phyloP scores from a whole-genome alignment of 2,797 vertebrate genomes.

The Chrysocyon brachyurus region DNA sequence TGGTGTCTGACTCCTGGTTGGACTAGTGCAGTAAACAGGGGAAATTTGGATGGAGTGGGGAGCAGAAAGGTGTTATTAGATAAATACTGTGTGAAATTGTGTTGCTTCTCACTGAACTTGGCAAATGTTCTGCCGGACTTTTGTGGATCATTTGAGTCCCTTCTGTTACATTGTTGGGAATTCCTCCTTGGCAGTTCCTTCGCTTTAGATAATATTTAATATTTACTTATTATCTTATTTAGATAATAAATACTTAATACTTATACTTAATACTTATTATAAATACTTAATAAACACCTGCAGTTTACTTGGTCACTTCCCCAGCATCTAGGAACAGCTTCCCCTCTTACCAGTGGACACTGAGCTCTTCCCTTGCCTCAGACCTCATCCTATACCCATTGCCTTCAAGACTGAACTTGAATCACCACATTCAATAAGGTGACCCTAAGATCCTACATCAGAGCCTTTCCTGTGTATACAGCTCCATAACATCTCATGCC shows the following conservation, averaged over 20 bases:
- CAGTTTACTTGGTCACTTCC: background rate
- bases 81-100: background rate
- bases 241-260: too few relatives aligned
- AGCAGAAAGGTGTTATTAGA: background rate
- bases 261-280: too few relatives aligned
- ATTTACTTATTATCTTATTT: too few relatives aligned
- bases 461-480: background rate
- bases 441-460: background rate
- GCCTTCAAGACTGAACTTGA: background rate
- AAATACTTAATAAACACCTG: too few relatives aligned
- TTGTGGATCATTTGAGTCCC: background rate
- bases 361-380: too few relatives aligned
- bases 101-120: background rate
- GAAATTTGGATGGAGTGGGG: accelerated
- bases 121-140: background rate
- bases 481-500: too few relatives aligned
- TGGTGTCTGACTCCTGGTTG: background rate
- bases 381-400: background rate
- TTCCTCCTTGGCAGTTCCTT: background rate
- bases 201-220: background rate
- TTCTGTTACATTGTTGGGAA: background rate
- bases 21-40: background rate
- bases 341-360: background rate
- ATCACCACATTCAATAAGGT: background rate
- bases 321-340: background rate